phyloP scores from a whole-genome alignment of 2,888 invertebrate species.

The Phyllotreta cruciferae region DNA sequence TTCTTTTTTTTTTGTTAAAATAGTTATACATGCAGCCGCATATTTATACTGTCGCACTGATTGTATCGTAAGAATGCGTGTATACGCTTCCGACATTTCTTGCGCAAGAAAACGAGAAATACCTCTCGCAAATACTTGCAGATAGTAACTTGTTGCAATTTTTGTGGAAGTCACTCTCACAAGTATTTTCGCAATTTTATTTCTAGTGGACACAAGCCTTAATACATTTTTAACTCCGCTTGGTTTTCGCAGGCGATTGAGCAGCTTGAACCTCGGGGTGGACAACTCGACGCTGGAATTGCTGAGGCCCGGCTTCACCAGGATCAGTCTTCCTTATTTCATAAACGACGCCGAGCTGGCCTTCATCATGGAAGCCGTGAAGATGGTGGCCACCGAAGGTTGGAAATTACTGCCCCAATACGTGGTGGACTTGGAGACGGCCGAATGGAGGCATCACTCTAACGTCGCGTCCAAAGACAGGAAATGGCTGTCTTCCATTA shows the following conservation, averaged over 20 bases:
- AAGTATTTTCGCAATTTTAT: too few species aligned
- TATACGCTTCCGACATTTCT: too few species aligned
- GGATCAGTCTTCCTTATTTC: conserved; percentile 86
- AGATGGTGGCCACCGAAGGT: conserved; percentile 87
- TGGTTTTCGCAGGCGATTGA: conserved; percentile 58
- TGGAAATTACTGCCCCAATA: conserved; percentile 91
- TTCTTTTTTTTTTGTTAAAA: too few species aligned
- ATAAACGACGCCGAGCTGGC: conserved; percentile 80
- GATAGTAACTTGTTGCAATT: too few species aligned
- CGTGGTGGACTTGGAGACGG: conserved; percentile 84
- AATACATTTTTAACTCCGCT: conserved; percentile 41
- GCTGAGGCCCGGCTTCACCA: conserved; percentile 84
- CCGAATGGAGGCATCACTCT: conserved; percentile 87
- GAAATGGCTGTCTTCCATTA: conserved; percentile 80
- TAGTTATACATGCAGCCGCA: too few species aligned
- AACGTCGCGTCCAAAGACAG: conserved; percentile 81
- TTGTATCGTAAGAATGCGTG: too few species aligned
- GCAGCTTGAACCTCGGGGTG: conserved; percentile 56
- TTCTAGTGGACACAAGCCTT: too few species aligned
- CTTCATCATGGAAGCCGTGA: conserved; percentile 82
- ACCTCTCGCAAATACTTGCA: too few species aligned
- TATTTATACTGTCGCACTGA: too few species aligned
- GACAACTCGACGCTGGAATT: conserved; percentile 69
- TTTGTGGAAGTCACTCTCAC: too few species aligned
- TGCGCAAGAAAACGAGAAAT: too few species aligned